Conservation (phyloP, 2,888 invertebrate genomes). For the Dryobota labecula region DNA sequence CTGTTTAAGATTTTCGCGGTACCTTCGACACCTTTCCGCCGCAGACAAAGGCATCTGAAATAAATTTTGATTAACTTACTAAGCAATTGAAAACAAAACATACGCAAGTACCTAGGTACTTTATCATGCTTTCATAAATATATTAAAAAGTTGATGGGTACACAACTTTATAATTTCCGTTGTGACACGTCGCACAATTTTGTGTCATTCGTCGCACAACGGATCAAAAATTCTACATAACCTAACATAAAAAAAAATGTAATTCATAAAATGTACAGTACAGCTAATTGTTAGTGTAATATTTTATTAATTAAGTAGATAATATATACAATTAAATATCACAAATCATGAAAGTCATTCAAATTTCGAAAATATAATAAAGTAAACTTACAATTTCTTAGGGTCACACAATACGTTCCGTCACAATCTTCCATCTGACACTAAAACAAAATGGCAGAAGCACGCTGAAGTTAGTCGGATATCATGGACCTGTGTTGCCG, state of each 20-base stretch:
- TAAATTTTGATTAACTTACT: not conserved
- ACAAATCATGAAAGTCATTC: not conserved
- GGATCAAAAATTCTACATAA: conserved; percentile 11
- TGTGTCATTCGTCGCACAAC: conserved; percentile 12
- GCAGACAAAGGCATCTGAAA: not conserved
- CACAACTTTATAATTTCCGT: too few relatives aligned
- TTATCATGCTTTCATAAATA: not conserved
- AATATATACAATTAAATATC: not conserved
- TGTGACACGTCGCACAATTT: conserved; percentile 10
- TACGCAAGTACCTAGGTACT: not conserved
- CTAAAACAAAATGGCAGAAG: not conserved
- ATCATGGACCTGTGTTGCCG: not conserved
- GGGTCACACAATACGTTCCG: not conserved
- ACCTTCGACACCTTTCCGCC: conserved; percentile 3
- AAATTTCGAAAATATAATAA: conserved; percentile 4
- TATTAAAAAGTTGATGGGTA: conserved; percentile 1
- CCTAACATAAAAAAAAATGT: not conserved
- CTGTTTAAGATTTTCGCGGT: conserved; percentile 4
- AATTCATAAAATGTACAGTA: conserved; percentile 10
- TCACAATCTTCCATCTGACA: not conserved
- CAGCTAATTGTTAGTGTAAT: not conserved
- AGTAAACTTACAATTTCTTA: conserved; percentile 4
- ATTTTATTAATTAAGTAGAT: not conserved
- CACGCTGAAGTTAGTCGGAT: not conserved
- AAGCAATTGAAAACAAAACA: conserved; percentile 3